Evolutionary conservation across 2,888 invertebrate species (phyloP), one percentile per base, ranked within the genome.

Genomic region (Lepas anatifera): DNA sequence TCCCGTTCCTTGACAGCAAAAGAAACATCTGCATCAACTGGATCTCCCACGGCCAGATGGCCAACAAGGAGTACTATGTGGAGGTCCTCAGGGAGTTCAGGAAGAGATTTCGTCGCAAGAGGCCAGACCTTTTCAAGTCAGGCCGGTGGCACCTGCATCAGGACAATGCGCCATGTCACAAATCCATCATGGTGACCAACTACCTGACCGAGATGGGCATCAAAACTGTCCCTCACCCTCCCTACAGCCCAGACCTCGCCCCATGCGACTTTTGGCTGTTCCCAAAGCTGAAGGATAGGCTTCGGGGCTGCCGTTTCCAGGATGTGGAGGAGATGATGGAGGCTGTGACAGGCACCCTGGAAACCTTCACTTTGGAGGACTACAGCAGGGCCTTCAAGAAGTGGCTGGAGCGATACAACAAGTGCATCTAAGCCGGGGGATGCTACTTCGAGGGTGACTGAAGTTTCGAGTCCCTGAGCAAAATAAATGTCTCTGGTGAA

Each of bases 361-460:
- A 63, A 22, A 69, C 69, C 63, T 69, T 69, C 63, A 58, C 35
- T 69, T 58, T 69, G 69, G 1, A 69, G 69, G 69, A 63, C 37
- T 58, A 25, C 63, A 37, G 6, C 58, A 29, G 69, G n/a, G n/a
- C n/a, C n/a, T n/a, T n/a, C n/a, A n/a, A n/a, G n/a, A n/a, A n/a
- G n/a, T n/a, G n/a, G n/a, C n/a, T 58, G 29, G 41, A 69, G 69
- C 29, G 69, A 22, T 69, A 69, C 43, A 48, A 46, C 25, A 68
- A 32, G 41, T 37, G 63, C 63, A 69, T 69, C 4, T n/a, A 32
- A 69, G 1, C 7, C 2, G 27, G 63, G 29, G 6, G 25, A 39
- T 63, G 39, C 52, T 63, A 58, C 22, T 69, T 69, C 22, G 41
- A 63, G 63, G 50, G 50, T 27, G 68, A n/a, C 32, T 48, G n/a